These are phyloP conservation scores for Habropoda laboriosa DNA, from an alignment of 1,140 invertebrate species.

Conservation along the genomic window DNA sequence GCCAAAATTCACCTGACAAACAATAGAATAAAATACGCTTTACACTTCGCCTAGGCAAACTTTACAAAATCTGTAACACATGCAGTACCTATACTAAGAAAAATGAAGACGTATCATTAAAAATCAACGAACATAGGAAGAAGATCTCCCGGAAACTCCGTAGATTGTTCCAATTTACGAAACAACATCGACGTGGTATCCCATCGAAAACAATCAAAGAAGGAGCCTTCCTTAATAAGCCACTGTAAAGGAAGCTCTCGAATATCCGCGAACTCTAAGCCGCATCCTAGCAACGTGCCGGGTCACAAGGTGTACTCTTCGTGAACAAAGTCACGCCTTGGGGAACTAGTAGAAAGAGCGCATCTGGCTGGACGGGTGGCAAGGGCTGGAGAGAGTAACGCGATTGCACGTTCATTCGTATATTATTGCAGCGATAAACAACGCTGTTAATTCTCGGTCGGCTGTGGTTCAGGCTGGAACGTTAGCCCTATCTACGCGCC, in stretches of 20 bases:
- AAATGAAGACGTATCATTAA: too few relatives aligned
- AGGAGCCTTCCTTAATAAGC: background rate
- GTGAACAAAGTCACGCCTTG: constrained; percentile 12
- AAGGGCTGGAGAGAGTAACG: constrained; percentile 7
- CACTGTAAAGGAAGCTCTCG: background rate
- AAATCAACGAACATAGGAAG: too few relatives aligned
- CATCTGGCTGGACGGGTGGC: background rate
- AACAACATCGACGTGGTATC: too few relatives aligned
- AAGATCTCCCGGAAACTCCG: too few relatives aligned
- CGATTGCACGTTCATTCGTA: constrained; percentile 32
- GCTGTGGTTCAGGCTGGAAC: background rate
- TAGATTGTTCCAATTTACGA: too few relatives aligned
- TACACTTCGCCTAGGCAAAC: too few relatives aligned
- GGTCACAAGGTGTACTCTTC: background rate
- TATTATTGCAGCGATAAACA: constrained; percentile 38
- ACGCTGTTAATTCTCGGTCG: constrained; percentile 38
- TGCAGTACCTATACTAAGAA: too few relatives aligned
- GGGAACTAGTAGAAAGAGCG: constrained; percentile 24
- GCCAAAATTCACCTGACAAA: too few relatives aligned
- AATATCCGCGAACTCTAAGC: background rate
- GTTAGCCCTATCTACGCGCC: background rate
- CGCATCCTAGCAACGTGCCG: background rate
- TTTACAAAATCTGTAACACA: too few relatives aligned
- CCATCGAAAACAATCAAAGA: background rate
- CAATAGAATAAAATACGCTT: too few relatives aligned